phyloP scores from a whole-genome alignment of 1,140 invertebrate genomes.

The Euwallacea similis region DNA sequence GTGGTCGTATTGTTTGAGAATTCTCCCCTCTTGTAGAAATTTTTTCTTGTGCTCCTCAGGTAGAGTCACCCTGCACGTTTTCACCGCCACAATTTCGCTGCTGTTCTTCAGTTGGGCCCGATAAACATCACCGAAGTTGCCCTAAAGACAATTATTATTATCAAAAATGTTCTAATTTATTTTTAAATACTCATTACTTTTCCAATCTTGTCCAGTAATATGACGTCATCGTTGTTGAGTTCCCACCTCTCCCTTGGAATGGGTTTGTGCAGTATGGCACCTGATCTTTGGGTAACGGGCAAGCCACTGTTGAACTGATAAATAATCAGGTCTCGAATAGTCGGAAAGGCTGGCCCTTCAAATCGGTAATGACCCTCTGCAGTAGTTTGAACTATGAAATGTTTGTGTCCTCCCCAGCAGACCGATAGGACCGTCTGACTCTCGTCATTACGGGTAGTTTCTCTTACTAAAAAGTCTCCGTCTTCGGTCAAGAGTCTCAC shows the following conservation, averaged over 20 bases:
- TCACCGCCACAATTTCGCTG: conserved; percentile 89
- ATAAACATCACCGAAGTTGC: conserved; percentile 97
- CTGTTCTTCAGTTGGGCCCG: conserved; percentile 82
- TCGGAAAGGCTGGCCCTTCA: conserved; percentile 90
- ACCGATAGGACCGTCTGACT: conserved; percentile 93
- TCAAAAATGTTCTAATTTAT: conserved; percentile 4
- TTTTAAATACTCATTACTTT: conserved; percentile 62
- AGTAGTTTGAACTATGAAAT: conserved; percentile 96
- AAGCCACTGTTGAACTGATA: conserved; percentile 82
- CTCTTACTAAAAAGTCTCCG: conserved; percentile 92
- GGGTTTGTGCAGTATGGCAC: conserved; percentile 83
- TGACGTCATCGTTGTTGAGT: conserved; percentile 93
- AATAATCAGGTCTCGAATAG: conserved; percentile 86
- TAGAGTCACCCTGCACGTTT: conserved; percentile 90
- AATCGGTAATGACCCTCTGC: conserved; percentile 90
- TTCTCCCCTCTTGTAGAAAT: conserved; percentile 93
- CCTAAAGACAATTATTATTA: conserved; percentile 57
- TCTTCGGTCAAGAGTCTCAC: conserved; percentile 84
- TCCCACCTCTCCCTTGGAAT: conserved; percentile 94
- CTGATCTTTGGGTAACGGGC: conserved; percentile 89
- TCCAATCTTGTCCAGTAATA: conserved; percentile 92
- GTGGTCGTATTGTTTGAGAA: conserved; percentile 96
- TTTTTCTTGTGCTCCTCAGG: conserved; percentile 96
- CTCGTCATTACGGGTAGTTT: conserved; percentile 91
- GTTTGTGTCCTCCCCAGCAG: conserved; percentile 93